These are phyloP conservation scores for Leucophora obtusa DNA, from an alignment of 2,888 invertebrate genomes.

Conservation along the genomic window DNA sequence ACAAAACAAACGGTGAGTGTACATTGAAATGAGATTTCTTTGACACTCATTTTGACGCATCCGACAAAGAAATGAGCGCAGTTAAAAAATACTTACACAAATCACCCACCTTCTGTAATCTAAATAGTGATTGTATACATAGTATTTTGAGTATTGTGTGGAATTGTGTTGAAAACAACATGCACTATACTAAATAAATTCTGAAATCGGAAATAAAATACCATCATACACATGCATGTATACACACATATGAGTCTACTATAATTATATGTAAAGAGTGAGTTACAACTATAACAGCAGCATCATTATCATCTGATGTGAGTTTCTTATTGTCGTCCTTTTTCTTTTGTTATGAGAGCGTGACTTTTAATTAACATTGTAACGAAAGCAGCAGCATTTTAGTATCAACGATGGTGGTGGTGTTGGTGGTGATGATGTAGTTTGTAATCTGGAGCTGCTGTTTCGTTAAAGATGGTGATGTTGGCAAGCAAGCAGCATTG, in stretches of 20 bases:
- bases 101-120: slow-evolving; percentile 21
- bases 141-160: background rate
- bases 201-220: too few relatives aligned
- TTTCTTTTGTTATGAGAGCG: slow-evolving; percentile 30
- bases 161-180: too few relatives aligned
- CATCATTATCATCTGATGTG: slow-evolving; percentile 15
- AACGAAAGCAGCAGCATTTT: slow-evolving; percentile 27
- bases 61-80: background rate
- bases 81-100: slow-evolving; percentile 9
- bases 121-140: background rate
- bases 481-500: background rate
- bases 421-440: background rate
- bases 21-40: slow-evolving; percentile 17
- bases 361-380: slow-evolving; percentile 51
- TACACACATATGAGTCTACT: background rate
- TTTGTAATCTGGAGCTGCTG: background rate
- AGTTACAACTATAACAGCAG: background rate
- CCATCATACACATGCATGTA: too few relatives aligned
- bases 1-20: background rate
- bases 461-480: too few relatives aligned
- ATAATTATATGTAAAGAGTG: background rate
- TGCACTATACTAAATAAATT: too few relatives aligned
- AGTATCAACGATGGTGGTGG: background rate
- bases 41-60: background rate
- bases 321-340: slow-evolving; percentile 20